Evolutionary conservation across 2,113 vertebrate species (phyloP).

Genomic region (Penelope pileata): DNA sequence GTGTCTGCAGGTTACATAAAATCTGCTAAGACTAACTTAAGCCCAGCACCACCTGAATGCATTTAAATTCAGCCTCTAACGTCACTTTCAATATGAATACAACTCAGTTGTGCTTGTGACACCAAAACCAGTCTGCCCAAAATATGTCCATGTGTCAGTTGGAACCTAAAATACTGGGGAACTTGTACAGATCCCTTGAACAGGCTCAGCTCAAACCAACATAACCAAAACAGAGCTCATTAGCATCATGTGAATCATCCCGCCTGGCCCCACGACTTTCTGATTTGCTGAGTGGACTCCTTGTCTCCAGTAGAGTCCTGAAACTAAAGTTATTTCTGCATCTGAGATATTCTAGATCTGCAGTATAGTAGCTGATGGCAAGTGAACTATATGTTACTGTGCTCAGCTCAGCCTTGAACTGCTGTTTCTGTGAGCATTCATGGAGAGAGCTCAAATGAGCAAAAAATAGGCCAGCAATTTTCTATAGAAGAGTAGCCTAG

Average conservation of each 20-base stretch:
- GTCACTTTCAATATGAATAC: background rate
- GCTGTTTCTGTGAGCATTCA: background rate
- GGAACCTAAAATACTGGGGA: background rate
- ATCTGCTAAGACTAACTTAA: background rate
- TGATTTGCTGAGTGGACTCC: background rate
- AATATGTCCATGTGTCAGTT: background rate
- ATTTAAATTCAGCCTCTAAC: background rate
- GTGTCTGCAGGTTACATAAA: background rate
- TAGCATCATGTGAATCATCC: background rate
- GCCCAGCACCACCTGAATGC: background rate
- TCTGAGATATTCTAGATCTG: background rate
- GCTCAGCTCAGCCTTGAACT: background rate
- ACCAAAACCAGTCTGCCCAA: background rate
- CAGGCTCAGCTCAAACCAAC: background rate
- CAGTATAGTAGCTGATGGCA: background rate
- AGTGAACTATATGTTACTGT: background rate
- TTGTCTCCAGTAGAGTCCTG: background rate
- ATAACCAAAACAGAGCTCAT: background rate
- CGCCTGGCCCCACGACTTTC: background rate
- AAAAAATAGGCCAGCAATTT: background rate
- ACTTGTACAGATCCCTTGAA: background rate
- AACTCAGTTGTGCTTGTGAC: background rate
- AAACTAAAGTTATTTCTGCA: background rate
- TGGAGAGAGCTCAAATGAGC: background rate
- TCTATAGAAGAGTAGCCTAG: background rate